A percentile compares a stretch with the other conserved stretches of the same genome.
Conservation (phyloP, 2,797 vertebrate genomes). For the Bucorvus abyssinicus region DNA sequence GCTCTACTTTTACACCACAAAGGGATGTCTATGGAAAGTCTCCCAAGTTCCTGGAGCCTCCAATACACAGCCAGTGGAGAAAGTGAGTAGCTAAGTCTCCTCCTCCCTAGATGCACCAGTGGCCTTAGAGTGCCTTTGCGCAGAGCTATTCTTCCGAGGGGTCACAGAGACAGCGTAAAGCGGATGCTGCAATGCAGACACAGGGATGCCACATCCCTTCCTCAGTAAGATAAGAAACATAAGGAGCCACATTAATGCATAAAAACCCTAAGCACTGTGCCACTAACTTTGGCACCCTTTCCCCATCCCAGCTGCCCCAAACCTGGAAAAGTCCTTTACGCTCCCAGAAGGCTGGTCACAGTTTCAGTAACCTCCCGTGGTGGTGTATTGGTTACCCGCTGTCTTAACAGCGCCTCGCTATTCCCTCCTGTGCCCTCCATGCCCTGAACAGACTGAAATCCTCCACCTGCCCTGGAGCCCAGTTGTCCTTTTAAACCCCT, state of each 20-base stretch:
- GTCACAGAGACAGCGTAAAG: neutral
- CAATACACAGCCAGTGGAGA: rapidly evolving
- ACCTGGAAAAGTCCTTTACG: neutral
- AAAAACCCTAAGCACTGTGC: neutral
- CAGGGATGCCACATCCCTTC: neutral
- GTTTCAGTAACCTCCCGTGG: neutral
- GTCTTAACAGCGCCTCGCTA: neutral
- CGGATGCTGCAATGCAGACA: neutral
- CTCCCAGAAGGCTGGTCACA: neutral
- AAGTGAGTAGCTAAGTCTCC: neutral
- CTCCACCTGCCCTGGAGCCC: neutral
- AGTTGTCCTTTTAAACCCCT: neutral
- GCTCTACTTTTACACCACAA: neutral
- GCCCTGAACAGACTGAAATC: neutral
- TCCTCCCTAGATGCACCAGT: neutral
- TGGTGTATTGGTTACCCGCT: neutral
- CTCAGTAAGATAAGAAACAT: neutral
- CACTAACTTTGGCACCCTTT: neutral
- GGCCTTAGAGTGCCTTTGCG: neutral
- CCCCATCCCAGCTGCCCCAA: neutral
- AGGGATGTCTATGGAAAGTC: neutral
- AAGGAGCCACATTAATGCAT: neutral
- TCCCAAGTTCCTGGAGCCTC: neutral
- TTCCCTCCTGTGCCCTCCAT: neutral
- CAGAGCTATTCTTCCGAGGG: neutral